Percentiles rank a stretch among this genome's conserved stretches.
Conservation (phyloP, 2,113 vertebrate species). For the Brienomyrus brachyistius region DNA sequence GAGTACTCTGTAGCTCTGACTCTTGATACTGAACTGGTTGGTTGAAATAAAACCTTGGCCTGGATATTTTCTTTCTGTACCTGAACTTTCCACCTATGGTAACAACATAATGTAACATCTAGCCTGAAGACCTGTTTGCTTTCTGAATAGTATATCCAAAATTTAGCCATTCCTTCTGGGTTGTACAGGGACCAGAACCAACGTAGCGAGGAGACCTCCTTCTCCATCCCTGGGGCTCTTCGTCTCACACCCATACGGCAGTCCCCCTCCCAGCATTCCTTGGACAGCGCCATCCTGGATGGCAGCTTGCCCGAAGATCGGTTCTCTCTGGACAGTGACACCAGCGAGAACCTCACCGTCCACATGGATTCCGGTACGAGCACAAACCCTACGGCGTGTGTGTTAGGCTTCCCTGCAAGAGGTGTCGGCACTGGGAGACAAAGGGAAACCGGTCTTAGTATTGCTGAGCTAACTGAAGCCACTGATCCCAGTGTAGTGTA, state of each 20-base stretch:
- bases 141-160: not conserved
- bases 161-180: not conserved
- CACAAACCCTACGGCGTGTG: not conserved
- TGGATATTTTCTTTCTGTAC: no score
- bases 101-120: not conserved
- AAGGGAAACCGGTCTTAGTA: not conserved
- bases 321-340: conserved; percentile 80
- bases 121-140: not conserved
- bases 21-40: no score
- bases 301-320: conserved; percentile 78
- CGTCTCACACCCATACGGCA: conserved; percentile 75
- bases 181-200: conserved; percentile 64
- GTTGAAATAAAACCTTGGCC: no score
- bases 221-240: conserved; percentile 47
- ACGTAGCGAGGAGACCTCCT: conserved; percentile 62
- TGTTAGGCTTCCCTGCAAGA: not conserved
- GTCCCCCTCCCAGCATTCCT: conserved; percentile 82
- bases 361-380: conserved; percentile 76
- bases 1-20: no score
- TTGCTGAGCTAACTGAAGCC: not conserved
- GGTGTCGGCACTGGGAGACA: not conserved
- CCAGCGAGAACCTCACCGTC: conserved; percentile 80
- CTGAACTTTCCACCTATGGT: not conserved
- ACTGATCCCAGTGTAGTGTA: not conserved
- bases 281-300: conserved; percentile 78